Evolutionary conservation across 2,113 vertebrate genomes (phyloP).

Genomic region (Glaucomys volans): DNA sequence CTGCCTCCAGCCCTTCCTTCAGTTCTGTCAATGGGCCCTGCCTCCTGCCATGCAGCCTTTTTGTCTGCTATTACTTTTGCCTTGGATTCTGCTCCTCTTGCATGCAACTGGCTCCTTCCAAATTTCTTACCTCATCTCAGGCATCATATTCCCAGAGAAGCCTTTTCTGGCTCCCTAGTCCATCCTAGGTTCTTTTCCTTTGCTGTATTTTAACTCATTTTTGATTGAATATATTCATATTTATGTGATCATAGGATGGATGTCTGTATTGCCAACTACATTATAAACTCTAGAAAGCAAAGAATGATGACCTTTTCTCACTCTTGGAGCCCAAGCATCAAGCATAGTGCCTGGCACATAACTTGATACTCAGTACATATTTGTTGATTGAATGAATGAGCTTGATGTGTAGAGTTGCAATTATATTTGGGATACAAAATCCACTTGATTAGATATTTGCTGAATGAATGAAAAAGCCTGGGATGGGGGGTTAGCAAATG

Average conservation of each 20-base stretch:
- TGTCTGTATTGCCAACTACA: neutral
- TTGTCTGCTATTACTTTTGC: neutral
- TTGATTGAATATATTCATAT: neutral
- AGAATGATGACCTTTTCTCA: neutral
- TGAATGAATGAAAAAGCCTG: neutral
- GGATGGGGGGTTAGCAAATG: neutral
- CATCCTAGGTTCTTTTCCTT: neutral
- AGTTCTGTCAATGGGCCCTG: neutral
- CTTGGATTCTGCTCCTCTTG: neutral
- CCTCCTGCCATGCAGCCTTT: neutral
- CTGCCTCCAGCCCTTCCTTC: too few relatives aligned
- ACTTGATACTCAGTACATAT: neutral
- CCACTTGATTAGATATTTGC: neutral
- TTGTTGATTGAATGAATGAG: neutral
- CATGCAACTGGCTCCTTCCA: neutral
- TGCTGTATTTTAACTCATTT: neutral
- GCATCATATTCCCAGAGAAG: neutral
- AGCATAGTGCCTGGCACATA: neutral
- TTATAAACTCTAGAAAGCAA: constrained; percentile 21
- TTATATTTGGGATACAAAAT: constrained; percentile 3
- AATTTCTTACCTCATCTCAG: neutral
- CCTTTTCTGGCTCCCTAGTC: neutral
- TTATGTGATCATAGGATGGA: neutral
- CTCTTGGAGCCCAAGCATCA: neutral
- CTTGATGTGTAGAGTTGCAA: neutral